These are phyloP conservation scores for Isaurus tuberculatus DNA, from an alignment of 92 coral and sea anemone genomes.

Conservation along the genomic window DNA sequence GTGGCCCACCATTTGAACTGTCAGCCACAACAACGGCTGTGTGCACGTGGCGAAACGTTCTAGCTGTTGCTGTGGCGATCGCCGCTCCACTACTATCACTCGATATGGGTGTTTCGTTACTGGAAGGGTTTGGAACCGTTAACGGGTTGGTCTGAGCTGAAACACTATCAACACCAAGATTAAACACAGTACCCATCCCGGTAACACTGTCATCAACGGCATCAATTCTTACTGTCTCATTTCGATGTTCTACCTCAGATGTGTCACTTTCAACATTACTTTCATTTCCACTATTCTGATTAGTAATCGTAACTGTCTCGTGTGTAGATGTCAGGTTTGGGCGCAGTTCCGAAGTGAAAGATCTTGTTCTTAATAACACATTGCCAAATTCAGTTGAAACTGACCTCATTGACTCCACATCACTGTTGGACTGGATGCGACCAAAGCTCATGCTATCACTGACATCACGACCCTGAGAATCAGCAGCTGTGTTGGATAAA, in stretches of 20 bases:
- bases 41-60: conserved; percentile 88
- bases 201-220: conserved; percentile 33
- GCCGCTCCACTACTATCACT: conserved; percentile 83
- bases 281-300: background rate
- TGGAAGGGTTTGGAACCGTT: conserved; percentile 67
- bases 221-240: conserved; percentile 33
- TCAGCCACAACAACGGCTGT: conserved; percentile 86
- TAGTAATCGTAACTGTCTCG: conserved; percentile 35
- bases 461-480: conserved; percentile 14
- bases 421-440: conserved; percentile 5
- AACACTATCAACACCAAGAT: conserved; percentile 67
- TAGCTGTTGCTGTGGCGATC: conserved; percentile 90
- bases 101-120: conserved; percentile 68
- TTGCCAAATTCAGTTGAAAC: conserved; percentile 37
- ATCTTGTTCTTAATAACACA: conserved; percentile 31
- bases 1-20: conserved; percentile 82
- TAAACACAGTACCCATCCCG: conserved; percentile 46
- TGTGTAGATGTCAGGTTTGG: conserved; percentile 39
- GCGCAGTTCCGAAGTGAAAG: conserved; percentile 41
- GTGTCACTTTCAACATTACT: background rate
- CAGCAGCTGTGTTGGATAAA: conserved; percentile 49
- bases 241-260: background rate
- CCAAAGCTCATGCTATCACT: conserved; percentile 48
- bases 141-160: conserved; percentile 53
- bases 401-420: conserved; percentile 17